These are phyloP conservation scores for Macaria liturata DNA, from an alignment of 2,888 invertebrate genomes.

Conservation along the genomic window DNA sequence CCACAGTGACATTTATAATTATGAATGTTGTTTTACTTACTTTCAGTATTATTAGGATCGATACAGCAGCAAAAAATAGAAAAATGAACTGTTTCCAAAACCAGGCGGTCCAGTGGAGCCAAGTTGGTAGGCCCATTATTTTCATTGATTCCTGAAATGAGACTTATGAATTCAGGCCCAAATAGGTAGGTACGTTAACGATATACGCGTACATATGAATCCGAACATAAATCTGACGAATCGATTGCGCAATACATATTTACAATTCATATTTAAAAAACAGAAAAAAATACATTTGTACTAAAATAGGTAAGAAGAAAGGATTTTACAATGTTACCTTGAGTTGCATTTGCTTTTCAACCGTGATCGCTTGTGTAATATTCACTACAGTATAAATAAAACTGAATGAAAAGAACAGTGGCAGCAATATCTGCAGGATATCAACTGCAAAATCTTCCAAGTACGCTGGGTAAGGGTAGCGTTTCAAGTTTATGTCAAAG, in stretches of 20 bases:
- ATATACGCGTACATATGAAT: no score
- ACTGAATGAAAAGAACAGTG: slow-evolving; percentile 90
- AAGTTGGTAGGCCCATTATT: slow-evolving; percentile 93
- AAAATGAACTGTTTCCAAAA: slow-evolving; percentile 90
- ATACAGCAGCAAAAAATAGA: slow-evolving; percentile 82
- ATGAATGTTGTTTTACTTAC: slow-evolving; percentile 43
- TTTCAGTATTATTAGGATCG: slow-evolving; percentile 84
- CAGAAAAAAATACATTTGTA: no score
- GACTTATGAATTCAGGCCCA: neutral
- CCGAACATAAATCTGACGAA: no score
- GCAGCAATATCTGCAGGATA: slow-evolving; percentile 86
- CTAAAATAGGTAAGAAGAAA: no score
- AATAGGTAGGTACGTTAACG: no score
- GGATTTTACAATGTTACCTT: slow-evolving; percentile 77
- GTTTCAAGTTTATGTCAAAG: slow-evolving; percentile 75
- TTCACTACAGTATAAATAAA: slow-evolving; percentile 92
- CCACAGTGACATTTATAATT: slow-evolving; percentile 8
- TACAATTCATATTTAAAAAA: no score
- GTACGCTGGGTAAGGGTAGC: slow-evolving; percentile 90
- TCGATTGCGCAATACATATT: no score
- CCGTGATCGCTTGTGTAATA: slow-evolving; percentile 88
- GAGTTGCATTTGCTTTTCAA: slow-evolving; percentile 89
- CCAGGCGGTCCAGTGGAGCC: slow-evolving; percentile 95
- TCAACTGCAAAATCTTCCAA: slow-evolving; percentile 86
- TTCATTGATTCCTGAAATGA: slow-evolving; percentile 92